Percentiles rank a stretch among this genome's conserved stretches.
Conservation (phyloP, 2,888 invertebrate species). For the Parelbella ahira region DNA sequence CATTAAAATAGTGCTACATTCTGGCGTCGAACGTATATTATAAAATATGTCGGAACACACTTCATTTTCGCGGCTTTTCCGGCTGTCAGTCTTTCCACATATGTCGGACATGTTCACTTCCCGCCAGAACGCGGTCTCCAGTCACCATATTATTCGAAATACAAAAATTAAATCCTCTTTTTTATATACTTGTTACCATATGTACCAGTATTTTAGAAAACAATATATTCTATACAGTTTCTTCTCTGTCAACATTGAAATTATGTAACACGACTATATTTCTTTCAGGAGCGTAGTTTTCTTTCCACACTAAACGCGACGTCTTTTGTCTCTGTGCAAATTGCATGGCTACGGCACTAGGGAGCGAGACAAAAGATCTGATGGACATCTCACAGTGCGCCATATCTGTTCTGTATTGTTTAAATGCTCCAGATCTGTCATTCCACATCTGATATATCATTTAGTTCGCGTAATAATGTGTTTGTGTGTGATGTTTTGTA, state of each 20-base stretch:
- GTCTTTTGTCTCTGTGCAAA: constrained; percentile 38
- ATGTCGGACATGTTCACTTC: constrained; percentile 28
- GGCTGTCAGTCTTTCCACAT: constrained; percentile 30
- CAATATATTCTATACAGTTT: no score
- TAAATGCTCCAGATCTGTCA: constrained; percentile 8
- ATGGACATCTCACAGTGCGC: not conserved
- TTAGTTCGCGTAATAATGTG: no score
- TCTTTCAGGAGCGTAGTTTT: constrained; percentile 36
- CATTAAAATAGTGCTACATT: constrained; percentile 8
- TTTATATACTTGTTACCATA: no score
- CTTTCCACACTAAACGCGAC: constrained; percentile 43
- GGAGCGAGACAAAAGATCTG: constrained; percentile 35
- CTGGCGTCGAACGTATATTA: constrained; percentile 26
- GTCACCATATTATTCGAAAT: constrained; percentile 2
- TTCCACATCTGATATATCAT: constrained; percentile 1
- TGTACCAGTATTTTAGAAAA: no score
- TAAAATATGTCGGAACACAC: not conserved
- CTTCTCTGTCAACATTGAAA: constrained; percentile 43
- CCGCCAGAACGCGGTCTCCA: not conserved
- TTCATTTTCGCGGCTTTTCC: constrained; percentile 27
- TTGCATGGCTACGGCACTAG: constrained; percentile 37
- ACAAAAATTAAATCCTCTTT: no score
- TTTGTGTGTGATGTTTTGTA: no score
- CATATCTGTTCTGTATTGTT: not conserved
- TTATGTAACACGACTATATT: constrained; percentile 44